phyloP scores from a whole-genome alignment of 2,113 vertebrate species.

The Arothron firmamentum region DNA sequence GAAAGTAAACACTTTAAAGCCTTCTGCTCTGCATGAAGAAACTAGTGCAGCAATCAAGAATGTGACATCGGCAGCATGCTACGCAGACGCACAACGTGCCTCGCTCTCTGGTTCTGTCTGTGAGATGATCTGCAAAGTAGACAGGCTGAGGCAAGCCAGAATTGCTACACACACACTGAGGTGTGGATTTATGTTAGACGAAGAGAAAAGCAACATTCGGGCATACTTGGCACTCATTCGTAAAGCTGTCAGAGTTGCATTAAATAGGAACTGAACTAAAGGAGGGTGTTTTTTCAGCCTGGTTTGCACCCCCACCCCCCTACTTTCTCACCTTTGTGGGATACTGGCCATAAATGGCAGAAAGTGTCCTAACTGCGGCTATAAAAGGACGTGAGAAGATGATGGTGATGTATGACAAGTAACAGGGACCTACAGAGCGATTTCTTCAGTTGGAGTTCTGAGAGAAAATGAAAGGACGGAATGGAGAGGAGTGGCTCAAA shows the following conservation, averaged over 20 bases:
- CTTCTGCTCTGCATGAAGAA: slow-evolving; percentile 53
- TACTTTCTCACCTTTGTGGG: slow-evolving; percentile 53
- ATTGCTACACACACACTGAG: slow-evolving; percentile 31
- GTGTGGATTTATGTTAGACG: slow-evolving; percentile 50
- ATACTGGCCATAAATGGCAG: slow-evolving; percentile 73
- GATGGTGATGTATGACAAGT: slow-evolving; percentile 48
- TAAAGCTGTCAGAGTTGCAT: slow-evolving; percentile 33
- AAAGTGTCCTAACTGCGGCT: slow-evolving; percentile 67
- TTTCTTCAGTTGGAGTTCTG: slow-evolving; percentile 25
- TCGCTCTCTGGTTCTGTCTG: slow-evolving; percentile 27
- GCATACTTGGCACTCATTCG: slow-evolving; percentile 34
- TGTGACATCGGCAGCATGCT: slow-evolving; percentile 25
- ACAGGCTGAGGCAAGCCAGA: slow-evolving; percentile 65
- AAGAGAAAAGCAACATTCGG: slow-evolving; percentile 22
- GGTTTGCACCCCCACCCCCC: slow-evolving; percentile 21
- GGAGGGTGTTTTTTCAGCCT: slow-evolving; percentile 37
- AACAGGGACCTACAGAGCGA: slow-evolving; percentile 26
- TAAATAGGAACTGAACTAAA: slow-evolving; percentile 12
- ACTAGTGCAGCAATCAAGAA: slow-evolving; percentile 57
- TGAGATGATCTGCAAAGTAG: slow-evolving; percentile 36
- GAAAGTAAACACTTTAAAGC: slow-evolving; percentile 61
- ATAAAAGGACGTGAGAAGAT: slow-evolving; percentile 69
- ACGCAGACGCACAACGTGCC: slow-evolving; percentile 24
- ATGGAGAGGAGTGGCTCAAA: slow-evolving; percentile 31
- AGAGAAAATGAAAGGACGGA: slow-evolving; percentile 17